Conservation (phyloP, 2,888 invertebrate genomes). For the Alsophila aescularia region DNA sequence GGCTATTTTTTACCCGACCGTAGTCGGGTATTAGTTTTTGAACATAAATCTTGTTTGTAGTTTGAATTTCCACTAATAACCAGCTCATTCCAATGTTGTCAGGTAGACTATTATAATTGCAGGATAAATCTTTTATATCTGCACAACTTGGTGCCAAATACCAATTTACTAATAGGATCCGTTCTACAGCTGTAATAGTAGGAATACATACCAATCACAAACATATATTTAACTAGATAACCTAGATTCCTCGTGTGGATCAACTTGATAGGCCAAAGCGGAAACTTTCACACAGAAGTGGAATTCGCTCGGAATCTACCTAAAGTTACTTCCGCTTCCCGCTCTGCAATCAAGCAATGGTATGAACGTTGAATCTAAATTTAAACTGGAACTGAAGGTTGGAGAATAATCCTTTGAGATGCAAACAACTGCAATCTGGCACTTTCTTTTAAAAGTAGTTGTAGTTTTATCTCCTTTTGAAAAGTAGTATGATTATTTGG, state of each 20-base stretch:
- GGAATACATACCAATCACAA: not conserved
- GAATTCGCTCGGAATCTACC: slow-evolving; percentile 2
- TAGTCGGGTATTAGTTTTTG: no score
- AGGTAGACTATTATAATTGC: no score
- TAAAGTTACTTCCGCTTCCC: slow-evolving; percentile 9
- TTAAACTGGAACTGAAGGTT: slow-evolving; percentile 10
- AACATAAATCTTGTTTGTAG: no score
- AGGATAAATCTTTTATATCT: no score
- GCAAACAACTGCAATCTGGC: not conserved
- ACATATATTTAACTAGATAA: slow-evolving; percentile 13
- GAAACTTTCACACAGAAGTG: slow-evolving; percentile 19
- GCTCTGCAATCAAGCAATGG: slow-evolving; percentile 18
- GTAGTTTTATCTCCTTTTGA: no score
- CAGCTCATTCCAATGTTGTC: no score
- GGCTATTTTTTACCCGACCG: no score
- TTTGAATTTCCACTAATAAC: no score
- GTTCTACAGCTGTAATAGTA: no score
- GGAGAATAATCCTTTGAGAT: not conserved
- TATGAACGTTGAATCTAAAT: slow-evolving; percentile 14
- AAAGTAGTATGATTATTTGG: no score
- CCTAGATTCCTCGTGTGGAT: slow-evolving; percentile 17
- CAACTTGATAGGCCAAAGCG: slow-evolving; percentile 26
- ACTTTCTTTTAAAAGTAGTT: not conserved
- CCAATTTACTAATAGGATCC: no score
- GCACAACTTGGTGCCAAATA: no score